phyloP scores from a whole-genome alignment of 1,140 invertebrate species.

The Centruroides sculpturatus region DNA sequence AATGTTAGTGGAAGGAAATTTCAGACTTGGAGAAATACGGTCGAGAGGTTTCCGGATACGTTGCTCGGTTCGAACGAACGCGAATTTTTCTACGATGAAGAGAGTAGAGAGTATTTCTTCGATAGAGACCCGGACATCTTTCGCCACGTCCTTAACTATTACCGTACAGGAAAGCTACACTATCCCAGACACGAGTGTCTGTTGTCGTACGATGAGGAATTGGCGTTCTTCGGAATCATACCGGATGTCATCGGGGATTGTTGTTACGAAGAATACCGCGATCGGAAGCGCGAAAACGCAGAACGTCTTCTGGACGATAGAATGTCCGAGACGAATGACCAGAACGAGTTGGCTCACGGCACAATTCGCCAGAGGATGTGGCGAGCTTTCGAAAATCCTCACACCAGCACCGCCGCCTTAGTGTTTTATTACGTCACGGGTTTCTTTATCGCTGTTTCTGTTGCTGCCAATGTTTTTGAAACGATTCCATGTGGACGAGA shows the following conservation, averaged over 20 bases:
- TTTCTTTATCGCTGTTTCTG: conserved; percentile 98
- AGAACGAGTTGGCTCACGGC: conserved; percentile 46
- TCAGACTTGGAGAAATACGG: conserved; percentile 97
- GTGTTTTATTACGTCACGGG: conserved; percentile 99
- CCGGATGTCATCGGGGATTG: conserved; percentile 97
- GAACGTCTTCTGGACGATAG: conserved; percentile 97
- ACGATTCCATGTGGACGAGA: conserved; percentile 68
- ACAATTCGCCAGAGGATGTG: conserved; percentile 93
- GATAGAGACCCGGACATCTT: conserved; percentile 99
- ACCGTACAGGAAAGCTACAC: conserved; percentile 95
- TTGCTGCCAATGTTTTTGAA: conserved; percentile 98
- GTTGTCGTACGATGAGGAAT: conserved; percentile 95
- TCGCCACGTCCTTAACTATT: conserved; percentile 96
- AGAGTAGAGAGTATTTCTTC: conserved; percentile 96
- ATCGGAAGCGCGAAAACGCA: conserved; percentile 94
- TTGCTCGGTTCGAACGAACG: conserved; percentile 95
- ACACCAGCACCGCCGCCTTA: conserved; percentile 91
- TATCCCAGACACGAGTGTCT: conserved; percentile 99
- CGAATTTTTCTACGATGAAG: conserved; percentile 99
- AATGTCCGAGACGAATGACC: conserved; percentile 79
- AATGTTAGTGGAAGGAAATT: conserved; percentile 69
- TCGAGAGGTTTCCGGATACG: conserved; percentile 99
- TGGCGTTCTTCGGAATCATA: conserved; percentile 97
- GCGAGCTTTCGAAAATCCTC: conserved; percentile 98
- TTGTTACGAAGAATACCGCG: conserved; percentile 97